Evolutionary conservation across 2,113 vertebrate genomes (phyloP), one percentile per base, ranked within the genome.

Genomic region (Brachypodius melanocephalos): DNA sequence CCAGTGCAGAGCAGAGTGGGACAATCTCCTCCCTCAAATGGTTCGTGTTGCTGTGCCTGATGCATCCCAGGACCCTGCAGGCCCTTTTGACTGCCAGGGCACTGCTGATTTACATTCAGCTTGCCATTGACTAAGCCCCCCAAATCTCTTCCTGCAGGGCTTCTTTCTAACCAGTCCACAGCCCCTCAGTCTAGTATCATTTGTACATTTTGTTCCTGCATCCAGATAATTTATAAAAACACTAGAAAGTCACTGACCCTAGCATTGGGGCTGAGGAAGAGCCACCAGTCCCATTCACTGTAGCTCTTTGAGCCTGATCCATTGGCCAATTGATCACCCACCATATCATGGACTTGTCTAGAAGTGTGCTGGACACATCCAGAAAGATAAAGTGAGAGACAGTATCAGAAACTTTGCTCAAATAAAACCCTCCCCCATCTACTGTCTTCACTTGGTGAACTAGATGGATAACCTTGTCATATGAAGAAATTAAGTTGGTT

Each of bases 361-460:
- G 10, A 46, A 79, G 5, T 45, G 5, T 62, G 20, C 15, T 40
- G 17, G 48, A 68, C 28, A 9, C 31, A 17, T 25, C 7, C 46
- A 54, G 34, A 68, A 48, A 45, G 26, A 52, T 54, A 59, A 62
- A 25, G 10, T 42, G 7, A 75, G 38, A 52, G 4, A 72, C 14
- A 68, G 2, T 24, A 54, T 38, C 17, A 85, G 46, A 88, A 85
- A 7, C 14, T 80, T 65, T 66, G 11, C 25, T 76, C 42, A 59
- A 71, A 71, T 49, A 5, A 68, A 12, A 1, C 0, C 5, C 6
- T n/a, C 9, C 5, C 6, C 20, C 15, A 65, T 12, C 34, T 49
- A 19, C 18, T 75, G 18, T 7, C 11, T 76, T 76, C 8, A 13
- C 18, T 66, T 61, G 16, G 29, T 67, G n/a, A 62, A 8, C 7